Evolutionary conservation across 2,797 vertebrate species (phyloP), one percentile per base, ranked within the genome.

Genomic region (Chloroceryle amazona): DNA sequence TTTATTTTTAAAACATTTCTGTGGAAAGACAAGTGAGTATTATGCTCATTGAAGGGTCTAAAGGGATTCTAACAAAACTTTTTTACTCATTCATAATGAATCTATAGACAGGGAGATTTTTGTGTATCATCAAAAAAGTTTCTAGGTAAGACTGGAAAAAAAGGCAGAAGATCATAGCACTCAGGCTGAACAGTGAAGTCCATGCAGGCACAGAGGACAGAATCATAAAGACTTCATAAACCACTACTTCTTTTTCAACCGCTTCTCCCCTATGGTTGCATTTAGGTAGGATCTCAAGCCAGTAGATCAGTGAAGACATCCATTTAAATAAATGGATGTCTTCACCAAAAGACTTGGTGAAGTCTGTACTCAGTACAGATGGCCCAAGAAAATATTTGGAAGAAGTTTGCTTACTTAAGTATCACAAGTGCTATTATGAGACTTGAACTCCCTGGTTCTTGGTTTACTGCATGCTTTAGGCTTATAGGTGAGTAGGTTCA

Each of bases 261-360:
- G 1, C 42, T 70, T 66, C 13, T 81, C 11, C 14, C 9, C n/a
- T 37, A 4, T 2, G 1, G 9, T n/a, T 79, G 17, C 1, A 3
- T 16, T 49, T 60, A 49, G 10, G 61, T 81, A 57, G 25, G 22
- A 28, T 55, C 11, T 67, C 52, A 68, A 74, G 15, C 31, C 2
- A 3, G 7, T 26, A 60, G 22, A 31, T 75, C 52, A 51, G 8
- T 25, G 35, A 74, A 70, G 9, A 67, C 10, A 81, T 79, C 17
- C 22, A 37, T 33, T 63, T 52, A 33, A n/a, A n/a, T n/a, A n/a
- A n/a, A n/a, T n/a, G n/a, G n/a, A n/a, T n/a, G n/a, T n/a, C 8
- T 75, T 52, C 41, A n/a, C n/a, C n/a, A 65, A 33, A 2, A 60
- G 13, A 19, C 11, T 41, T 28, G 15, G 10, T 11, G 39, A 81